Base-by-base conservation (phyloP, 1,140 invertebrate genomes). In the Bacillus rossius region DNA sequence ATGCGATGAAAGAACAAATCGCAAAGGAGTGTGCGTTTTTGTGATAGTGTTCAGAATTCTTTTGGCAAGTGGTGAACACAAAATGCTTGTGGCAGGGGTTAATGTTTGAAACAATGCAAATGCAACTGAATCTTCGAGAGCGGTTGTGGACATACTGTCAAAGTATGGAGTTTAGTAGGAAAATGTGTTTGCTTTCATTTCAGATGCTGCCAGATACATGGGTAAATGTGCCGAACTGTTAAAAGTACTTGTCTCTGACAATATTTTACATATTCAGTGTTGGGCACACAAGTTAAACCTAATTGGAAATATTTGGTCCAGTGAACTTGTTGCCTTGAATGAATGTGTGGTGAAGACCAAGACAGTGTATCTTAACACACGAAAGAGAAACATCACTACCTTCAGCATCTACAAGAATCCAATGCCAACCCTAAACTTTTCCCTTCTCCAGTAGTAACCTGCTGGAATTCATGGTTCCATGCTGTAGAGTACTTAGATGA, bases 121-220 rank as follows among this genome's bases (percentile, higher is more conserved):
- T 47, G 4, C 37, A 29, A 23, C 38, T 10, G 20, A 42, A 42
- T 55, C 41, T 55, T 23, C 53, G 20, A 19, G 40, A 5, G 14
- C 53, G 10, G 37, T 55, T 55, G 43, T 42, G 40, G 19, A 8
- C 20, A 47, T 37, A 22, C 13, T 55, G 20, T 23, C 40, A 13
- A 43, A 45, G 20, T 55, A 45, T 16, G 53, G 43, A 23, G 51
- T 55, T n/a, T 2, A 55, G 20, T 55, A 43, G 8, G 53, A 55
- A 52, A 22, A 45, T 55, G 38, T 55, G 16, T 17, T 52, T 23
- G 37, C 42, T 47, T 16, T 49, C 13, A 41, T 20, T 16, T 48
- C 37, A 48, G 53, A 55, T 22, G 23, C 53, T 10, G 53, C 53
- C 19, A 19, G 37, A 29, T 55, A 55, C 42, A 55, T 55, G 53